Evolutionary conservation across 2,113 vertebrate genomes (phyloP).

Genomic region (Microtus pennsylvanicus): DNA sequence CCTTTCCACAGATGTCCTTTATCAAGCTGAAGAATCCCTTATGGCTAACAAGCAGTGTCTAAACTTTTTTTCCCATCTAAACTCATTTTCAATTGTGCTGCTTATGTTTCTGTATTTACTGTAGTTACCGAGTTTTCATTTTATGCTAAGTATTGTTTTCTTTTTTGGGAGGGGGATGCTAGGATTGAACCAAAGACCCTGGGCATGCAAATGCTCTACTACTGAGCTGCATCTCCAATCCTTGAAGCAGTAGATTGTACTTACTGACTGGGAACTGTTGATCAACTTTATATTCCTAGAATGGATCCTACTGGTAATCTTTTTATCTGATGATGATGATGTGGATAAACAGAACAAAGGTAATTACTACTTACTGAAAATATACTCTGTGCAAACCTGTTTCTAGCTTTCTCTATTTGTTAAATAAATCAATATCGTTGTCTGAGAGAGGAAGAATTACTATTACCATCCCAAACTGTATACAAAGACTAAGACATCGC

Average conservation of each 20-base stretch:
- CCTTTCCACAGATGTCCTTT: not conserved
- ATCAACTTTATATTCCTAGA: not conserved
- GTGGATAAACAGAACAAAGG: not conserved
- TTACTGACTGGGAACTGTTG: not conserved
- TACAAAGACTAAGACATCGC: not conserved
- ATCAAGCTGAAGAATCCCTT: not conserved
- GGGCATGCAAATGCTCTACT: not conserved
- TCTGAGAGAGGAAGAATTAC: not conserved
- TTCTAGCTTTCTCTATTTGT: not conserved
- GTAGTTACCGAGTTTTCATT: not conserved
- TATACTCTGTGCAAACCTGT: not conserved
- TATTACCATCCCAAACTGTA: not conserved
- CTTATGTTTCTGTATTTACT: not conserved
- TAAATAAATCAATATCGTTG: slow-evolving; percentile 25
- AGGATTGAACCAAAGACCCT: not conserved
- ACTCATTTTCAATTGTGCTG: not conserved
- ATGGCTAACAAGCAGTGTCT: not conserved
- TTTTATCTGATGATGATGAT: not conserved
- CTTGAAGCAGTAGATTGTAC: not conserved
- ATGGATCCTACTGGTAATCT: not conserved
- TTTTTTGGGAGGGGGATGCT: not conserved
- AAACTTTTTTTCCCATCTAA: not conserved
- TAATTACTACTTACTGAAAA: not conserved
- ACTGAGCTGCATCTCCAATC: not conserved
- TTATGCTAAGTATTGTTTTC: not conserved